Percentiles rank a stretch among this genome's conserved stretches.
Conservation (phyloP, 2,797 vertebrate genomes). For the Lacerta bilineata region DNA sequence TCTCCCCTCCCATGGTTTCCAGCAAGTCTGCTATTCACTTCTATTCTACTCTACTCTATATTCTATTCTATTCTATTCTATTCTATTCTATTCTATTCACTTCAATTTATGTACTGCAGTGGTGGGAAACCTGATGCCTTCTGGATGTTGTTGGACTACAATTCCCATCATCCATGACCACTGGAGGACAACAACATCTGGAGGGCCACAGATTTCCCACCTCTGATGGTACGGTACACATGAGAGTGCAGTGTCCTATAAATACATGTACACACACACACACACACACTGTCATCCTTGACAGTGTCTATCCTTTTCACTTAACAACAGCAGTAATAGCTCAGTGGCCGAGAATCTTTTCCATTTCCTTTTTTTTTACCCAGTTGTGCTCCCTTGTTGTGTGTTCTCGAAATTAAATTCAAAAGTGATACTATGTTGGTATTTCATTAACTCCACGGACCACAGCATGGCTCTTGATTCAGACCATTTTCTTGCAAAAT, state of each 20-base stretch:
- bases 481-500: slow-evolving; percentile 20
- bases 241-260: not conserved
- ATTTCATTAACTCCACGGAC: slow-evolving; percentile 49
- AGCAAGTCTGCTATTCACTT: too few species aligned
- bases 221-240: not conserved
- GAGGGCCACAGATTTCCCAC: not conserved
- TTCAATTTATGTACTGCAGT: not conserved
- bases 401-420: slow-evolving; percentile 50
- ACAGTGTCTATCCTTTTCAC: not conserved
- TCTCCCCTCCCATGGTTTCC: too few species aligned
- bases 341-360: slow-evolving; percentile 23
- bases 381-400: slow-evolving; percentile 30
- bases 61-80: too few species aligned
- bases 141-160: not conserved
- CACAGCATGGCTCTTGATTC: slow-evolving; percentile 40
- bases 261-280: not conserved
- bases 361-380: not conserved
- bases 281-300: not conserved
- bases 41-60: too few species aligned
- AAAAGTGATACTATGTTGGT: not conserved
- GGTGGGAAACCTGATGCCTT: not conserved
- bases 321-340: not conserved
- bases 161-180: too few species aligned
- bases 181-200: not conserved
- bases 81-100: too few species aligned